Evolutionary conservation across 2,797 vertebrate species (phyloP).

Genomic region (Hippoglossus hippoglossus): DNA sequence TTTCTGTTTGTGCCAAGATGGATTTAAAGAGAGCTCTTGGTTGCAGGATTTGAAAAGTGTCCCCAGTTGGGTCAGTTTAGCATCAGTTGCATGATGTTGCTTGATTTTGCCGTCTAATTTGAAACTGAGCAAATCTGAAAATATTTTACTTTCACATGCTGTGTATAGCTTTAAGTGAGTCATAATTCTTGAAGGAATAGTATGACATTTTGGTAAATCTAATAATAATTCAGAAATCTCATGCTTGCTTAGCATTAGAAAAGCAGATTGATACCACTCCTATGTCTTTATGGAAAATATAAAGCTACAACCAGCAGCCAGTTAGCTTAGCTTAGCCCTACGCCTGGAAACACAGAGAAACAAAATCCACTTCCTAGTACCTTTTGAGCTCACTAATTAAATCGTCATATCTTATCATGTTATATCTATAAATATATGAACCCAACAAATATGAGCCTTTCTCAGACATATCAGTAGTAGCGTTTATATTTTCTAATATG

Average conservation of each 20-base stretch:
- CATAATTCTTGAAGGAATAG: not conserved
- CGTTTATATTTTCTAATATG: too few species aligned
- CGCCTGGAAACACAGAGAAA: not conserved
- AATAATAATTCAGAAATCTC: too few species aligned
- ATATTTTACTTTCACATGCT: not conserved
- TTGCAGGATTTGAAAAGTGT: conserved; percentile 24
- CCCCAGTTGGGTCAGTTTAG: conserved; percentile 5
- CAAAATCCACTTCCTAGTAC: too few species aligned
- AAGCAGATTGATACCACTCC: not conserved
- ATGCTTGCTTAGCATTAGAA: not conserved
- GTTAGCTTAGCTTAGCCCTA: too few species aligned
- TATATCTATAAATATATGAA: too few species aligned
- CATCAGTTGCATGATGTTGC: not conserved
- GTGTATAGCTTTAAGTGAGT: too few species aligned
- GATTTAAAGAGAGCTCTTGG: conserved; percentile 27
- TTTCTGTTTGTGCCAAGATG: conserved; percentile 27
- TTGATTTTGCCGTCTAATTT: not conserved
- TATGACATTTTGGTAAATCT: conserved; percentile 2
- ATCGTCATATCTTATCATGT: too few species aligned
- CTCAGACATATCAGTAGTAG: too few species aligned
- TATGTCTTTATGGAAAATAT: not conserved
- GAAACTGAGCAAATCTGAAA: too few species aligned
- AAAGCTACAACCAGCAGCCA: not conserved
- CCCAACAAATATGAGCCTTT: too few species aligned
- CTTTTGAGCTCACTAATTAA: too few species aligned